A percentile compares a stretch with the other conserved stretches of the same genome.
Conservation (phyloP, 2,113 vertebrate species). For the Percina caprodes region DNA sequence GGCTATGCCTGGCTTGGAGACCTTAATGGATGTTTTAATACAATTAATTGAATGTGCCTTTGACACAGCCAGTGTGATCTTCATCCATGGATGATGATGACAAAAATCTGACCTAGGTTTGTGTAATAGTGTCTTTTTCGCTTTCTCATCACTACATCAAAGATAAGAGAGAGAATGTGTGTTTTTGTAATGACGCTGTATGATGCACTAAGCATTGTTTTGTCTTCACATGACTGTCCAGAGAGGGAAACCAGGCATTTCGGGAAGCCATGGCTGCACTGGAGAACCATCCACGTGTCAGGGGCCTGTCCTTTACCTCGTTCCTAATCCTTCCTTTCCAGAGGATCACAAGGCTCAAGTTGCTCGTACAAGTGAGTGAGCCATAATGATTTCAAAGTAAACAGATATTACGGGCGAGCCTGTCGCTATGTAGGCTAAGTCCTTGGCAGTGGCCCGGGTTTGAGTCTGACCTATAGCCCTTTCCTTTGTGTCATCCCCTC, state of each 20-base stretch:
- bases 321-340: constrained; percentile 98
- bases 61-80: neutral
- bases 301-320: constrained; percentile 94
- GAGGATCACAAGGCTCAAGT: constrained; percentile 96
- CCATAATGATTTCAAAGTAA: neutral
- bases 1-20: too few relatives aligned
- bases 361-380: constrained; percentile 91
- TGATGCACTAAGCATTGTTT: neutral
- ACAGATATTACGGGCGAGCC: too few relatives aligned
- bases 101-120: neutral
- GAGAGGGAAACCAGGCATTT: constrained; percentile 93
- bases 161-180: neutral
- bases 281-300: constrained; percentile 91
- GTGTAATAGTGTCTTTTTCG: neutral
- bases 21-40: neutral
- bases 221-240: constrained; percentile 58
- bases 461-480: too few relatives aligned
- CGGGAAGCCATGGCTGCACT: constrained; percentile 89
- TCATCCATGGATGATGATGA: neutral
- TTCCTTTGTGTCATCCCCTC: too few relatives aligned
- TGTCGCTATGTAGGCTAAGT: too few relatives aligned
- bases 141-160: neutral
- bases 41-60: neutral
- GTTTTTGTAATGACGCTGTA: neutral
- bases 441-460: too few relatives aligned